phyloP scores from a whole-genome alignment of 1,140 invertebrate genomes.

The Cephus cinctus region DNA sequence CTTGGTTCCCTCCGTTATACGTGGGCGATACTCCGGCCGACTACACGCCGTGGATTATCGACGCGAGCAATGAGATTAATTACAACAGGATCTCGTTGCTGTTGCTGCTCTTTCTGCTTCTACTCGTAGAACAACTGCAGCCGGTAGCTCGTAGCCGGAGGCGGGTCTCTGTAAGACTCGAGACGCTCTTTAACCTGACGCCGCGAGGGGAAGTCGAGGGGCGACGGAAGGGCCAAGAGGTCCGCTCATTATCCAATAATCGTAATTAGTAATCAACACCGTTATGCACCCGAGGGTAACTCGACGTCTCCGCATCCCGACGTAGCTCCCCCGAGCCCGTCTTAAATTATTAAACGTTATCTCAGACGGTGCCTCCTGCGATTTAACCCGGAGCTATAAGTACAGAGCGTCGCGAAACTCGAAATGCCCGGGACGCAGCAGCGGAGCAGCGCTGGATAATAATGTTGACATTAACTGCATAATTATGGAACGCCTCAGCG shows the following conservation, averaged over 20 bases:
- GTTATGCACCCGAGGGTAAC: constrained; percentile 16
- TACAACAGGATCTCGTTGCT: too few species aligned
- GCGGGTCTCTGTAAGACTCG: neutral
- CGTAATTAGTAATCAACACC: constrained; percentile 44
- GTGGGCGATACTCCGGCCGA: too few species aligned
- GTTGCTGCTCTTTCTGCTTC: too few species aligned
- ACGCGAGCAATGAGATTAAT: constrained; percentile 35
- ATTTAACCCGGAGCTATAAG: neutral
- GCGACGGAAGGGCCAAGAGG: constrained; percentile 9
- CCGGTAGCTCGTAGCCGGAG: too few species aligned
- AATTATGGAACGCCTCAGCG: constrained; percentile 48
- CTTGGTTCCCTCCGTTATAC: neutral
- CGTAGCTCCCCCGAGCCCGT: neutral
- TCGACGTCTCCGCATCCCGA: too few species aligned
- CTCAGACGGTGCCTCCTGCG: neutral
- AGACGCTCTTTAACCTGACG: constrained; percentile 23
- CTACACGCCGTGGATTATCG: too few species aligned
- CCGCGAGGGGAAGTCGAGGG: neutral
- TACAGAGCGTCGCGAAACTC: constrained; percentile 16
- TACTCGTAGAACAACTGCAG: too few species aligned
- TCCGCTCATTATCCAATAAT: constrained; percentile 37
- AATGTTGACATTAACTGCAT: constrained; percentile 52
- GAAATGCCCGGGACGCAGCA: constrained; percentile 15
- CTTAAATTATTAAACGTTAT: neutral
- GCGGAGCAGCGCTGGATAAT: constrained; percentile 36